Base-by-base conservation (phyloP, 1,140 invertebrate genomes). In the Atta cephalotes region DNA sequence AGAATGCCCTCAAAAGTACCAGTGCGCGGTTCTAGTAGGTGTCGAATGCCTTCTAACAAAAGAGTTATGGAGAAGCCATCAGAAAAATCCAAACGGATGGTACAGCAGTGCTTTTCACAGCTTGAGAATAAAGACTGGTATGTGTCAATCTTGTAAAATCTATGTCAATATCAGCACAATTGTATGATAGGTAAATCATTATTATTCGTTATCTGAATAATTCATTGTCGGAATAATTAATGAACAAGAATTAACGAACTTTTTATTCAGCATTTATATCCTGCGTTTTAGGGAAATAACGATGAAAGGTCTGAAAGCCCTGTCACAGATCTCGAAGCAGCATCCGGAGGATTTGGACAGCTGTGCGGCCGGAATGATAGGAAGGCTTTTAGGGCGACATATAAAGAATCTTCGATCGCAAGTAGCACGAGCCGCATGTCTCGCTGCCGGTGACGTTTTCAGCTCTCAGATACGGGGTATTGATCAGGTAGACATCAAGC, bases 391-490 rank as follows among this genome's bases (percentile, higher is more conserved):
- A 1, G 96, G 97, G 0, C 96, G 96, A 71, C 98, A 99, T 88
- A 97, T 98, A 25, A 97, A 96, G 68, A 99, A 98, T 95, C 95
- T 99, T 31, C 96, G 99, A 7, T 99, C 98, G 0, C 98, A 99
- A 94, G 98, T 99, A 0, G 97, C 98, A 0, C 96, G 98, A 86
- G 96, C 97, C 16, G 98, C 98, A 7, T 99, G 98, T 92, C 96
- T 97, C 62, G 97, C 97, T 7, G 95, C 98, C 10, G 96, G 96
- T 1, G 97, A 98, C 76, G 93, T 99, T 87, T 99, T 98, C 93
- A 94, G 95, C 0, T 93, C 96, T 14, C 96, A 96, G 93, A 97
- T 96, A 72, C 97, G 97, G 87, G 95, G 95, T 18, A 96, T 99
- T 89, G 98, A 99, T 94, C 95, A 96, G 90, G 97, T 97, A 56